These are phyloP conservation scores for Leptodirus hochenwartii DNA, from an alignment of 2,888 invertebrate genomes.

Conservation along the genomic window DNA sequence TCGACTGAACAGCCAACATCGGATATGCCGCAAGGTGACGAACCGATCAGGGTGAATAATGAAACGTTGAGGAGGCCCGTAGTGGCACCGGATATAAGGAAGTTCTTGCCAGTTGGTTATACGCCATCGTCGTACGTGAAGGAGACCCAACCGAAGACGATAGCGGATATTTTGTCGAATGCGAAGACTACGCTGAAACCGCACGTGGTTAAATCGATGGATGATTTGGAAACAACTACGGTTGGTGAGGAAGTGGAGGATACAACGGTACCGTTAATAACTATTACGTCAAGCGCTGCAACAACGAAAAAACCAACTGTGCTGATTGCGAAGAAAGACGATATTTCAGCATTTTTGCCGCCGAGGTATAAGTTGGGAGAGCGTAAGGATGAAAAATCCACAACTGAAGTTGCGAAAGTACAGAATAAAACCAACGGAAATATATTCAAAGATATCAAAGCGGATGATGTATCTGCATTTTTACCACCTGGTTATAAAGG, in stretches of 20 bases:
- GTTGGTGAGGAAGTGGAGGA: background rate
- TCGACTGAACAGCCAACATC: constrained; percentile 18
- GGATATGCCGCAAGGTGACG: constrained; percentile 20
- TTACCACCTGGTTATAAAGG: constrained; percentile 28
- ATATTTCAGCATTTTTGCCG: constrained; percentile 38
- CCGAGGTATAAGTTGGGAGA: constrained; percentile 30
- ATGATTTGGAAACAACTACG: constrained; percentile 20
- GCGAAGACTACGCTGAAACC: constrained; percentile 11
- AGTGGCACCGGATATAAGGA: constrained; percentile 17
- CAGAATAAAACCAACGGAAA: no score
- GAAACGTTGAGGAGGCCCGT: constrained; percentile 6
- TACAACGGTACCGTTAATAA: background rate
- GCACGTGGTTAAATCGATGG: constrained; percentile 8
- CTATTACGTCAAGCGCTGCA: background rate
- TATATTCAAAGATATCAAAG: constrained; percentile 24
- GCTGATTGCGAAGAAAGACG: constrained; percentile 17
- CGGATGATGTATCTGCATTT: constrained; percentile 23
- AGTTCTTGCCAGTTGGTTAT: constrained; percentile 24
- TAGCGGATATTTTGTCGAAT: constrained; percentile 14
- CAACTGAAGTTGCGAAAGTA: constrained; percentile 2
- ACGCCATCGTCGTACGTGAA: constrained; percentile 9
- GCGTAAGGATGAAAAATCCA: constrained; percentile 3
- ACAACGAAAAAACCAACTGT: constrained; percentile 4
- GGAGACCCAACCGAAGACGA: constrained; percentile 11
- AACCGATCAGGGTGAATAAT: constrained; percentile 15